Conservation (phyloP, 1,140 invertebrate species). For the Apis florea region DNA sequence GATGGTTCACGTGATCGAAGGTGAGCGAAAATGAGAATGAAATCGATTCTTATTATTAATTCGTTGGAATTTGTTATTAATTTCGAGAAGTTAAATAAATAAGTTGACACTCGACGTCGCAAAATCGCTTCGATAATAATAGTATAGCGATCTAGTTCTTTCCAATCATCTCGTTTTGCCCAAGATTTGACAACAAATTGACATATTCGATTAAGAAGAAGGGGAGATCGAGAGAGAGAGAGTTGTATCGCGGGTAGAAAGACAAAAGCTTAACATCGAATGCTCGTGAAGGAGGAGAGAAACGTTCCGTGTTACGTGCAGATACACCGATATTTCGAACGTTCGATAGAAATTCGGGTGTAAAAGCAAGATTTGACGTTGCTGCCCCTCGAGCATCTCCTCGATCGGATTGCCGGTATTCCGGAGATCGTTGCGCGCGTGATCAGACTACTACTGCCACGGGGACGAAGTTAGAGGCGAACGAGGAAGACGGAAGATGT, state of each 20-base stretch:
- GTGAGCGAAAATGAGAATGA: constrained; percentile 61
- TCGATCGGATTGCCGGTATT: background rate
- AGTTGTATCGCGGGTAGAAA: too few species aligned
- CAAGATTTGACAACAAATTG: too few species aligned
- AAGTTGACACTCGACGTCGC: too few species aligned
- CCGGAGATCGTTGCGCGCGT: constrained; percentile 44
- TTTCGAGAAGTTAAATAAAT: too few species aligned
- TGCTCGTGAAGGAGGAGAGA: background rate
- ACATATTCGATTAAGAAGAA: too few species aligned
- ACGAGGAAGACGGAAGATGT: background rate
- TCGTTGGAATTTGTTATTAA: too few species aligned
- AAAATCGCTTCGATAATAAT: background rate
- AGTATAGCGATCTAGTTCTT: too few species aligned
- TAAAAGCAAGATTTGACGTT: constrained; percentile 8
- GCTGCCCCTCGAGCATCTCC: background rate
- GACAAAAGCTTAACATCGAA: background rate
- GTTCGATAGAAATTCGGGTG: constrained; percentile 14
- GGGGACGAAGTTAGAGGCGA: background rate
- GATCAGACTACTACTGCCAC: constrained; percentile 48
- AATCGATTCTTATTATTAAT: background rate
- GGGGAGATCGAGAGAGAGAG: too few species aligned
- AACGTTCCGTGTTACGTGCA: background rate
- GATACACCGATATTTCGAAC: background rate
- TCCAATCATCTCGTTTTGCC: too few species aligned
- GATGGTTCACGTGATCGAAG: constrained; percentile 85